phyloP scores from a whole-genome alignment of 1,140 invertebrate genomes.

The Saxidomus purpurata region DNA sequence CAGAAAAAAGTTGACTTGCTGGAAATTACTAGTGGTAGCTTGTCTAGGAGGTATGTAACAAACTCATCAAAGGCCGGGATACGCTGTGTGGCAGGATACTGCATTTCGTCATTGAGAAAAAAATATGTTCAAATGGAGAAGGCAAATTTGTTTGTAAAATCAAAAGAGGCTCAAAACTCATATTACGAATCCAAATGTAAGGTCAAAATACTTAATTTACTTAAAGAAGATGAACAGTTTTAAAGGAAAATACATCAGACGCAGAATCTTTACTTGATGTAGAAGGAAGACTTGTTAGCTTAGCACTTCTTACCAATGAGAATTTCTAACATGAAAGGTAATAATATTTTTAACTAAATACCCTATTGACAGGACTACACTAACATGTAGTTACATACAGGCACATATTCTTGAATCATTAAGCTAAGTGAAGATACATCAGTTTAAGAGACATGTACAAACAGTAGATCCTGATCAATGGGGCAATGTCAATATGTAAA shows the following conservation, averaged over 20 bases:
- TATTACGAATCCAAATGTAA: slow-evolving; percentile 8
- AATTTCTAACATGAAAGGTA: too few relatives aligned
- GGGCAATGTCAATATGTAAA: too few relatives aligned
- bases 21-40: not conserved
- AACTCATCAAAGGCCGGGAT: not conserved
- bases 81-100: slow-evolving; percentile 13
- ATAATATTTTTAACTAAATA: too few relatives aligned
- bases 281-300: not conserved
- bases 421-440: too few relatives aligned
- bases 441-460: too few relatives aligned
- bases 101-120: not conserved
- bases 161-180: not conserved
- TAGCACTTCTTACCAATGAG: not conserved
- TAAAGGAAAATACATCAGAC: not conserved
- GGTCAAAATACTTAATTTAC: not conserved
- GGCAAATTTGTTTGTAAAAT: slow-evolving; percentile 22
- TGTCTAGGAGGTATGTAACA: not conserved
- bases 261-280: not conserved
- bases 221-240: not conserved
- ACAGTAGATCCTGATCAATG: too few relatives aligned
- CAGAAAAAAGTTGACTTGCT: not conserved
- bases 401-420: too few relatives aligned
- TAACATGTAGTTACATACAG: too few relatives aligned
- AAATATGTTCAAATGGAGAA: not conserved
- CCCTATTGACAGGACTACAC: too few relatives aligned